Base-by-base conservation (phyloP, 2,113 vertebrate genomes). In the Barnardius zonarius region DNA sequence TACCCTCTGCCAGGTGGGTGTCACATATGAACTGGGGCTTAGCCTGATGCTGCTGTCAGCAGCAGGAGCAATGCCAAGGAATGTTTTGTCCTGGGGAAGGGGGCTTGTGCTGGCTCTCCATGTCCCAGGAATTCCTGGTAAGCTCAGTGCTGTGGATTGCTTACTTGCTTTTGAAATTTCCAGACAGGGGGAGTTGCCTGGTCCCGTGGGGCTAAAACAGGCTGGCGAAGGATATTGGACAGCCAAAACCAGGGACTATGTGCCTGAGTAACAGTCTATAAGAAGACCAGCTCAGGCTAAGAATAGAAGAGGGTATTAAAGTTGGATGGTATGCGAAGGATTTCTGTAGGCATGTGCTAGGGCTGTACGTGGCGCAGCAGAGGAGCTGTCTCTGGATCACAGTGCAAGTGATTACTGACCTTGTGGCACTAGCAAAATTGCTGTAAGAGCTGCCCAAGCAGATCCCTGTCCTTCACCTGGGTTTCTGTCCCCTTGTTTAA, bases 61-160 rank as follows among this genome's bases (percentile, higher is more conserved):
- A 73, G 87, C 17, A 64, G 52, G 39, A 92, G 11, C 7, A 14
- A 86, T 16, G 35, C 52, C 5, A 23, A 9, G 41, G 39, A 74
- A 30, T 46, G 19, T 86, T 79, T 76, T 77, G 20, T 30, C 24
- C 17, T 16, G 18, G 31, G 39, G 17, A 39, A 44, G 18, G 27
- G 11, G 18, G 2, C 14, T 68, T 51, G 52, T 84, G 52, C 89
- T 76, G 46, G 68, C 14, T 90, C 94, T 81, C 57, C 0, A 0
- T 77, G 92, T 92, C 66, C 94, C 20, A 48, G 74, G n/a, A 77
- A 54, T 89, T 90, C 91, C 68, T 73, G 74, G 85, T 86, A 86
- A 89, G 64, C 19, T 69, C 2, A 2, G 17, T 52, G 41, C 17
- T 35, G n/a, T 31, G 55, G 35, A 48, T 88, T 7, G 3, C 59